Conservation (phyloP, 2,113 vertebrate genomes). For the Mastomys coucha region DNA sequence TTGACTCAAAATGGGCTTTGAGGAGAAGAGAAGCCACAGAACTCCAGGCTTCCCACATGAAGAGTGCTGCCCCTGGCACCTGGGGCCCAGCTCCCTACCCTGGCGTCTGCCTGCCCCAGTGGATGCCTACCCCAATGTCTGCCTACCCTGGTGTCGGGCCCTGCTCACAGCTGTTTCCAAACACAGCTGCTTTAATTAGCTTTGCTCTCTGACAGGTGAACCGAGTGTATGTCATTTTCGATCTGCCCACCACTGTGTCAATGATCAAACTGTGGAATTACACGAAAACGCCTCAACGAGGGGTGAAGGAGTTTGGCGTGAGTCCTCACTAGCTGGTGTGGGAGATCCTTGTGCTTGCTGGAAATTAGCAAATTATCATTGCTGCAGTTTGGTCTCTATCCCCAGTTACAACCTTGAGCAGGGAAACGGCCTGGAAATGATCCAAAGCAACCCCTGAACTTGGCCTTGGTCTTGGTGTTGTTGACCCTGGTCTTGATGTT, state of each 20-base stretch:
- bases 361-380: constrained; percentile 57
- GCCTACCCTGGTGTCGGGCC: too few relatives aligned
- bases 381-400: constrained; percentile 70
- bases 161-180: not conserved
- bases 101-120: too few relatives aligned
- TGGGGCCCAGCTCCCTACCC: fast-evolving
- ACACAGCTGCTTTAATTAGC: constrained; percentile 53
- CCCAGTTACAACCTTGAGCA: not conserved
- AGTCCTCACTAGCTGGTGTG: constrained; percentile 77
- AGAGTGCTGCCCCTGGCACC: not conserved
- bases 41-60: not conserved
- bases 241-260: constrained; percentile 95
- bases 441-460: not conserved
- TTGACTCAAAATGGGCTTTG: constrained; percentile 47
- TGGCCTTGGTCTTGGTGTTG: too few relatives aligned
- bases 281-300: constrained; percentile 95
- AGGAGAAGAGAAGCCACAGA: not conserved
- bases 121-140: too few relatives aligned
- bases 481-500: not conserved
- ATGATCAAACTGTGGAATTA: constrained; percentile 99
- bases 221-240: constrained; percentile 97
- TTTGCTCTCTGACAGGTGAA: constrained; percentile 91
- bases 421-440: not conserved
- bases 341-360: constrained; percentile 58
- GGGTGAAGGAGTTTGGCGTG: constrained; percentile 99